A percentile compares a stretch with the other conserved stretches of the same genome.
These are phyloP conservation scores for Macroramphosus scolopax DNA, from an alignment of 2,797 vertebrate genomes.

Conservation along the genomic window DNA sequence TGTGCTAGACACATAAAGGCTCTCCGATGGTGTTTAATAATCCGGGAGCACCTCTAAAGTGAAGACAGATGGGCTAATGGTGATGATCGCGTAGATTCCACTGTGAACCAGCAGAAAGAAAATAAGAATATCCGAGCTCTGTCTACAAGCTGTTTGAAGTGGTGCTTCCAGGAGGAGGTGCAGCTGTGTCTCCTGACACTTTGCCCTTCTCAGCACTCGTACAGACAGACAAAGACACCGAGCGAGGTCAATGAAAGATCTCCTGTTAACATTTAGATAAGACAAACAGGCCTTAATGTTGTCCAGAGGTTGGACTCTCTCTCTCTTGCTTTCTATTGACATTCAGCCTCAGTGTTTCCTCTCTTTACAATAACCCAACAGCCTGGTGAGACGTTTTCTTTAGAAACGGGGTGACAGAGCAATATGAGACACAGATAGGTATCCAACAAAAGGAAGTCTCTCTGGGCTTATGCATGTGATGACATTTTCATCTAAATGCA, in stretches of 20 bases:
- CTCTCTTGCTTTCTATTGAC: no score
- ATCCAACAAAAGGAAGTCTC: slow-evolving; percentile 66
- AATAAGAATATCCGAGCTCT: slow-evolving; percentile 28
- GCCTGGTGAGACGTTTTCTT: no score
- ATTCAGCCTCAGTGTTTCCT: no score
- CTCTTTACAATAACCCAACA: slow-evolving; percentile 22
- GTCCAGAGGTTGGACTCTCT: no score
- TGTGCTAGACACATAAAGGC: slow-evolving; percentile 37
- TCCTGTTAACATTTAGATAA: slow-evolving; percentile 31
- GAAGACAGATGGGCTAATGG: slow-evolving; percentile 48
- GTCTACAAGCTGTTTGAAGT: slow-evolving; percentile 16
- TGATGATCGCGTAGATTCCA: slow-evolving; percentile 34
- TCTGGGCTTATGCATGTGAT: slow-evolving; percentile 63
- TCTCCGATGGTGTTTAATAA: slow-evolving; percentile 52
- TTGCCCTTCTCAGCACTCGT: slow-evolving; percentile 15
- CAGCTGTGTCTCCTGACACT: slow-evolving; percentile 6
- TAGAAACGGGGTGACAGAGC: slow-evolving; percentile 29
- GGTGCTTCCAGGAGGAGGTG: slow-evolving; percentile 13
- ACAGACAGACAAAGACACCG: slow-evolving; percentile 13
- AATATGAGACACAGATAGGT: slow-evolving; percentile 52
- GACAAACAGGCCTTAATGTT: background rate
- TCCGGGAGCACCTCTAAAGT: slow-evolving; percentile 42
- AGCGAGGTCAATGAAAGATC: slow-evolving; percentile 22
- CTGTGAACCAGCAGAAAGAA: slow-evolving; percentile 37
- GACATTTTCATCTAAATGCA: slow-evolving; percentile 82